Evolutionary conservation across 2,113 vertebrate genomes (phyloP).

Genomic region (Ancistrus triradiatus): DNA sequence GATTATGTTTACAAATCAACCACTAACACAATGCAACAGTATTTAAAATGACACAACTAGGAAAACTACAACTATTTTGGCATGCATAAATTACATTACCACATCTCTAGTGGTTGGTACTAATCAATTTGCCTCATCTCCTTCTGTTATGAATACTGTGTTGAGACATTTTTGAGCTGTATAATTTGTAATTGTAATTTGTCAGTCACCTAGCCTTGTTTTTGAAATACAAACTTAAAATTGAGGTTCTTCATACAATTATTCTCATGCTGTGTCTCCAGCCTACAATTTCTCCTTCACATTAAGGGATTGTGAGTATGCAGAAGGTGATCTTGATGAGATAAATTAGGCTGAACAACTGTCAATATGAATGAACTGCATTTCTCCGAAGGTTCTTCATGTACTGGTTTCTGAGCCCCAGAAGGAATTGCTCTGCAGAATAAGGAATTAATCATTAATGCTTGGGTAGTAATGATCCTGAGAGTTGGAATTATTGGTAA

Average conservation of each 20-base stretch:
- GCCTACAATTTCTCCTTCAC: background rate
- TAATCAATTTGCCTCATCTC: too few relatives aligned
- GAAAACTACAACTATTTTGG: too few relatives aligned
- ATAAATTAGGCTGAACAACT: conserved; percentile 56
- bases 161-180: too few relatives aligned
- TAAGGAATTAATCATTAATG: conserved; percentile 69
- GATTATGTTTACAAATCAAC: too few relatives aligned
- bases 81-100: too few relatives aligned
- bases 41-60: too few relatives aligned
- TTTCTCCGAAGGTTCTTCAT: conserved; percentile 46
- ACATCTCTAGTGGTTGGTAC: too few relatives aligned
- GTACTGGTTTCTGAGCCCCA: conserved; percentile 40
- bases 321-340: background rate
- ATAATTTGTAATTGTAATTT: too few relatives aligned
- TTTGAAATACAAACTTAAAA: background rate
- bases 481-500: conserved; percentile 70
- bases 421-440: conserved; percentile 59
- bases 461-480: conserved; percentile 64
- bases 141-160: too few relatives aligned
- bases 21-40: too few relatives aligned
- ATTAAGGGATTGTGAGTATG: conserved; percentile 47
- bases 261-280: background rate
- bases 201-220: background rate
- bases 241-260: too few relatives aligned
- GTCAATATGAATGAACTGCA: conserved; percentile 60